Conservation (phyloP, 1,140 invertebrate species). For the Pogonomyrmex californicus region DNA sequence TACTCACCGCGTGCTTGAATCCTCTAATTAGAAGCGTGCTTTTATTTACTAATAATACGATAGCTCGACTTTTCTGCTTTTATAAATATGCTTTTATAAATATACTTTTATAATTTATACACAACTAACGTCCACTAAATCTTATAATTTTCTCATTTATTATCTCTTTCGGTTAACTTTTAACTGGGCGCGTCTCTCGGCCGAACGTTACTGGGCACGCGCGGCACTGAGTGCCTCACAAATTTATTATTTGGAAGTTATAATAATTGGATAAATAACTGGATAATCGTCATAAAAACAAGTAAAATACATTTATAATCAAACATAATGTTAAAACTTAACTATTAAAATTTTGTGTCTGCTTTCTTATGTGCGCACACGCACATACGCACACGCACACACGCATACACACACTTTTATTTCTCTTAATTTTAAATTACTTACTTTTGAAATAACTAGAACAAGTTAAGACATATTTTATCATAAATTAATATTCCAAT, state of each 20-base stretch:
- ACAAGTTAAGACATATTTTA: background rate
- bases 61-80: background rate
- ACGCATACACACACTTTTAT: no score
- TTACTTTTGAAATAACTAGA: constrained; percentile 12
- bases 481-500: background rate
- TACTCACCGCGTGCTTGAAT: constrained; percentile 16
- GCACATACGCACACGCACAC: no score
- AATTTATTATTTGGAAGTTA: no score
- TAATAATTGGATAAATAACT: no score
- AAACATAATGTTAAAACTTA: no score
- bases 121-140: background rate
- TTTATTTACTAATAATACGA: background rate
- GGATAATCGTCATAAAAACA: no score
- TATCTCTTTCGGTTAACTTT: background rate
- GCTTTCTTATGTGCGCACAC: no score
- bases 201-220: no score
- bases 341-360: no score
- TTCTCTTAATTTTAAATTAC: background rate
- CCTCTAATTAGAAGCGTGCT: constrained; percentile 20
- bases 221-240: no score
- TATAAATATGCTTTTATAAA: no score
- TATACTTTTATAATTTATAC: no score
- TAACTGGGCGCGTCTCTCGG: background rate
- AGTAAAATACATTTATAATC: background rate
- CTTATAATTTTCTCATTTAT: background rate